Evolutionary conservation across 2,888 invertebrate genomes (phyloP), one percentile per base, ranked within the genome.

Genomic region (Eristalis tenax): DNA sequence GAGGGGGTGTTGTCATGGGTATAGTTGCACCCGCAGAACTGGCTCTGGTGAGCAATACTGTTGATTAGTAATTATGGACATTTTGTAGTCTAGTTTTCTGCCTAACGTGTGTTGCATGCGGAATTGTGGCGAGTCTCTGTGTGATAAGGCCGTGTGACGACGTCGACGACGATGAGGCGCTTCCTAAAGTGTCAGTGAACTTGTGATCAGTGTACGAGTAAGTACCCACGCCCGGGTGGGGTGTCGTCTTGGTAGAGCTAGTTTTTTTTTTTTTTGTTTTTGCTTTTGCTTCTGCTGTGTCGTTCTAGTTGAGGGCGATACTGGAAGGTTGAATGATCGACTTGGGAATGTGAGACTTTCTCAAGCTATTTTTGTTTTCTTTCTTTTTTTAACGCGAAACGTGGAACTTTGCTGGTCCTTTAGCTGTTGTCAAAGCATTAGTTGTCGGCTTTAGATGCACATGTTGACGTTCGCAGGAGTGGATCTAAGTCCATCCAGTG

Each of bases 11-110:
- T 18, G 23, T 75, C 40, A 28, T 28, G 43, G 4, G 59, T 75
- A 59, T 68, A 70, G 74, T 75, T 75, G 70, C 78, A 86, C 86
- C 86, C 86, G 86, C 86, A 86, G 83, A 86, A 86, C 83, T 71
- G 50, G 82, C 50, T 68, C 59, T 32, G 22, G 66, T 66, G 78
- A 75, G 61, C 86, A 83, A 74, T 86, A 86, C 79, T 71, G 78
- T 63, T 63, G 74, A 79, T 79, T 86, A 86, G 59, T 83, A 79
- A 86, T 83, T 83, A 86, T 83, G 75, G 83, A 83, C 63, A 63
- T 83, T 86, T 50, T 18, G 18, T 18, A 82, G 75, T 83, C 86
- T 83, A 86, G 86, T 83, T 83, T 73, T 74, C 40, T 50, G 50
- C 18, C 56, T 65, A 66, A 82, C 86, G 86, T 79, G 82, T 56